phyloP scores from a whole-genome alignment of 2,888 invertebrate genomes.

The Cenopis cana region DNA sequence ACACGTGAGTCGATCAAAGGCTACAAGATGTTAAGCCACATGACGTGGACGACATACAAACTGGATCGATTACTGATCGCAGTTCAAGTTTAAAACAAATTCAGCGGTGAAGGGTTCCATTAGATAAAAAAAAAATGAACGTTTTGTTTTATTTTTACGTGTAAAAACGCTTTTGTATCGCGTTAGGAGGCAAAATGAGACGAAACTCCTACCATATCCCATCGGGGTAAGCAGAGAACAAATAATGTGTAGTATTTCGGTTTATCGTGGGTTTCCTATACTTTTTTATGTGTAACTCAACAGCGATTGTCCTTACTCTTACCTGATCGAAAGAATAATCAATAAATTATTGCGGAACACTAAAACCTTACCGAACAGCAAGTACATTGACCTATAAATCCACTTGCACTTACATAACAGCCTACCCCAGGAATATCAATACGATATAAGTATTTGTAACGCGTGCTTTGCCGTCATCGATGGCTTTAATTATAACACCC shows the following conservation, averaged over 20 bases:
- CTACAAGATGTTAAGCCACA: constrained; percentile 10
- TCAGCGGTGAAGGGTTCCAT: background rate
- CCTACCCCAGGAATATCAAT: constrained; percentile 62
- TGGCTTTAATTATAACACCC: constrained; percentile 57
- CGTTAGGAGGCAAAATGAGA: too few species aligned
- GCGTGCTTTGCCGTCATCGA: constrained; percentile 63
- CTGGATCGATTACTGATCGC: constrained; percentile 53
- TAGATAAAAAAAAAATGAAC: too few species aligned
- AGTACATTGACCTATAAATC: constrained; percentile 76
- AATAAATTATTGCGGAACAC: constrained; percentile 13
- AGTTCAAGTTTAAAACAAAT: background rate
- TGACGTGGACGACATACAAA: constrained; percentile 43
- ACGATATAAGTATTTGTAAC: constrained; percentile 61
- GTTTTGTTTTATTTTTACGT: too few species aligned
- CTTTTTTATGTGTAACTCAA: too few species aligned
- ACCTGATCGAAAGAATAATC: background rate
- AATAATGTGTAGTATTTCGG: too few species aligned
- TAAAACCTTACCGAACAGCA: constrained; percentile 57
- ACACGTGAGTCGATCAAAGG: constrained; percentile 9
- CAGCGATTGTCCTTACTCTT: too few species aligned
- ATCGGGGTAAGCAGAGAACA: too few species aligned
- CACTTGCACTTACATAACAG: constrained; percentile 69
- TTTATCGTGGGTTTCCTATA: background rate
- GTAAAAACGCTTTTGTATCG: too few species aligned
- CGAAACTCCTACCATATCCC: too few species aligned